Percentiles rank a stretch among this genome's conserved stretches.
These are phyloP conservation scores for Drosophila kuntzei DNA, from an alignment of 2,888 invertebrate species.

Conservation along the genomic window DNA sequence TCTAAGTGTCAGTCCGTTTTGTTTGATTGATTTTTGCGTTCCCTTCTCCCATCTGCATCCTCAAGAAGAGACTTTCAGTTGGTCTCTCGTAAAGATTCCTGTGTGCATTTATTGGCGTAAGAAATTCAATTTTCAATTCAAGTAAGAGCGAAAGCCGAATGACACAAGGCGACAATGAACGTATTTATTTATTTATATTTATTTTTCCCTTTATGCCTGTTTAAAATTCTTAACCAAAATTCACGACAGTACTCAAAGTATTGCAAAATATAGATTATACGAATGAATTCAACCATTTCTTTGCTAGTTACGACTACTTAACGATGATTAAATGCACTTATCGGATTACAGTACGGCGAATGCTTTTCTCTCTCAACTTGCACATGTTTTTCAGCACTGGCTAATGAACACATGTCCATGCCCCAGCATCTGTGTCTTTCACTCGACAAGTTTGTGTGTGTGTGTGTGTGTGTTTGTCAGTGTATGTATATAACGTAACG, in stretches of 20 bases:
- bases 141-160: conserved; percentile 49
- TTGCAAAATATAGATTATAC: conserved; percentile 24
- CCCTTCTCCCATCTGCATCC: background rate
- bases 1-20: conserved; percentile 79
- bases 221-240: no score
- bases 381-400: conserved; percentile 38
- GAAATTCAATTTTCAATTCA: conserved; percentile 66
- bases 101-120: conserved; percentile 67
- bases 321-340: conserved; percentile 20
- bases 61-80: background rate
- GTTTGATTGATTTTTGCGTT: conserved; percentile 73
- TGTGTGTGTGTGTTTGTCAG: conserved; percentile 2
- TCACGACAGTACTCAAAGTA: background rate
- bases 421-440: background rate
- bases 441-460: background rate
- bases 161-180: conserved; percentile 52
- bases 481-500: conserved; percentile 25
- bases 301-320: conserved; percentile 23
- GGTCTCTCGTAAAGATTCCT: conserved; percentile 34
- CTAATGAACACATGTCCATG: conserved; percentile 45
- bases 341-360: conserved; percentile 12
- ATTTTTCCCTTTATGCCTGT: no score
- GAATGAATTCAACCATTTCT: conserved; percentile 11
- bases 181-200: no score
- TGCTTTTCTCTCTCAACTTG: conserved; percentile 6